Evolutionary conservation across 2,797 vertebrate species (phyloP).

Genomic region (Esox masquinongy): DNA sequence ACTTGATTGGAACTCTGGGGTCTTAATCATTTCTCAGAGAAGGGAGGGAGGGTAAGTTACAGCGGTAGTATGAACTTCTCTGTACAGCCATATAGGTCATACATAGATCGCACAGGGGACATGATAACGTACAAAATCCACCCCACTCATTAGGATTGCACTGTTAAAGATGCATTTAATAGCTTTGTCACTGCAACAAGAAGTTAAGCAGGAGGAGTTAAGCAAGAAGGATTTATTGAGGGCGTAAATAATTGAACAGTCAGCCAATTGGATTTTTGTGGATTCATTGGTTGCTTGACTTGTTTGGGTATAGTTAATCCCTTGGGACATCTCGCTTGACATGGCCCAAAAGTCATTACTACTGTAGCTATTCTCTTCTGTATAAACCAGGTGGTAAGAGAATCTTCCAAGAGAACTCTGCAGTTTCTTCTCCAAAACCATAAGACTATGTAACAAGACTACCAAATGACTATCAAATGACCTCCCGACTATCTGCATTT

Average conservation of each 20-base stretch:
- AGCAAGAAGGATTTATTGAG: conserved; percentile 52
- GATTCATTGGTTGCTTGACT: conserved; percentile 78
- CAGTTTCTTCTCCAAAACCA: too few relatives aligned
- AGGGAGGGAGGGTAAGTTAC: conserved; percentile 43
- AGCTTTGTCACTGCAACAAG: conserved; percentile 31
- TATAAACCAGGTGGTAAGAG: not conserved
- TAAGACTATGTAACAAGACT: too few relatives aligned
- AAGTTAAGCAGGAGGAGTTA: conserved; percentile 48
- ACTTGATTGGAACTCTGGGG: conserved; percentile 59
- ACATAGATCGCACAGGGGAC: conserved; percentile 14
- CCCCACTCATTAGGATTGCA: conserved; percentile 46
- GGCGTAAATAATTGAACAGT: conserved; percentile 83
- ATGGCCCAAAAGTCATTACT: conserved; percentile 79
- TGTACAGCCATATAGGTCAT: conserved; percentile 38
- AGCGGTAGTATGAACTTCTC: conserved; percentile 42
- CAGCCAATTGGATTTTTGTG: conserved; percentile 81
- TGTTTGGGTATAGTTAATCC: conserved; percentile 81
- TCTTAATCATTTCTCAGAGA: conserved; percentile 41
- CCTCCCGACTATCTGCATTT: too few relatives aligned
- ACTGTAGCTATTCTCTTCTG: conserved; percentile 56
- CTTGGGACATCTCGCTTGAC: conserved; percentile 72
- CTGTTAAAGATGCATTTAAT: conserved; percentile 57
- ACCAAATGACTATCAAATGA: too few relatives aligned
- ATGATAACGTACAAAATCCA: conserved; percentile 29
- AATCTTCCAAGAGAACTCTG: too few relatives aligned